Evolutionary conservation across 2,797 vertebrate species (phyloP).

Genomic region (Nannoperca obscura): DNA sequence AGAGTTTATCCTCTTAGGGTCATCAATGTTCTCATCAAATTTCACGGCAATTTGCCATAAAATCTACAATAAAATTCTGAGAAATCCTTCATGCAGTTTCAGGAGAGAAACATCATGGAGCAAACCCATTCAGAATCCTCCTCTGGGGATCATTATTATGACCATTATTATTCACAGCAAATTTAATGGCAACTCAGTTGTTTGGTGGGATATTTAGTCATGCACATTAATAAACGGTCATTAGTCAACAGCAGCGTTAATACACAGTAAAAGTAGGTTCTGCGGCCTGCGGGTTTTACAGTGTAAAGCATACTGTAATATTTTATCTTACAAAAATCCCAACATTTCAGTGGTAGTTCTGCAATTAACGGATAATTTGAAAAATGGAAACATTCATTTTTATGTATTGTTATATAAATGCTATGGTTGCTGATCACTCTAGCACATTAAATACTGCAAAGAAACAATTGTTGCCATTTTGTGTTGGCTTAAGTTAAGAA

Average conservation of each 20-base stretch:
- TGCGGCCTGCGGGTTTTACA: background rate
- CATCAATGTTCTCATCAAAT: constrained; percentile 5
- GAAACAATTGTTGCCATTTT: too few species aligned
- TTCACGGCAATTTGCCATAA: background rate
- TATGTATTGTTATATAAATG: too few species aligned
- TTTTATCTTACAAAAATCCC: background rate
- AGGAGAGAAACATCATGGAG: background rate
- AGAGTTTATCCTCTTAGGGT: constrained; percentile 13
- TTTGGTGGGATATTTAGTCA: background rate
- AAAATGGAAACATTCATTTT: too few species aligned
- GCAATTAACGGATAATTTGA: too few species aligned
- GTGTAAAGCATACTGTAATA: background rate
- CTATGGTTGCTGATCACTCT: too few species aligned
- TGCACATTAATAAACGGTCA: background rate
- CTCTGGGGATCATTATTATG: background rate
- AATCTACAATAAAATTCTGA: constrained; percentile 12
- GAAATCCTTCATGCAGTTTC: constrained; percentile 6
- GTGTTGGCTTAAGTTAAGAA: too few species aligned
- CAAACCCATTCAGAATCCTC: constrained; percentile 1
- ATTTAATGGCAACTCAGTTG: constrained; percentile 11
- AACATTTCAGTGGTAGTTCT: background rate
- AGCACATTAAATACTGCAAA: too few species aligned
- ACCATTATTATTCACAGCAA: constrained; percentile 3
- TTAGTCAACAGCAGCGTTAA: background rate
- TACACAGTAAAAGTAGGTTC: background rate